Base-by-base conservation (phyloP, 2,113 vertebrate genomes). In the Nesospiza acunhae region DNA sequence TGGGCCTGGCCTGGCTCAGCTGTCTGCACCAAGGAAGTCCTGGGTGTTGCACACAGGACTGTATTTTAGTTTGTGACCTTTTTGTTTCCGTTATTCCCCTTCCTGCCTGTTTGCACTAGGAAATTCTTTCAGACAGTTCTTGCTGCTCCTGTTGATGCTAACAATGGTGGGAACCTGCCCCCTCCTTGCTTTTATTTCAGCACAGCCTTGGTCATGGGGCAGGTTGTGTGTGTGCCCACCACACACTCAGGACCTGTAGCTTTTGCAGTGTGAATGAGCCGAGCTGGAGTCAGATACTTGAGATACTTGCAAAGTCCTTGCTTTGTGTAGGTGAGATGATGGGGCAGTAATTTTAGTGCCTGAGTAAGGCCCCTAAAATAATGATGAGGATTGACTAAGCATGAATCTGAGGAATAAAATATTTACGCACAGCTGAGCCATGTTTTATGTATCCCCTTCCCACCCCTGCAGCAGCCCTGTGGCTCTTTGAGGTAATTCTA, bases 141-240 rank as follows among this genome's bases (percentile, higher is more conserved):
- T 33, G 7, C 31, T 86, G 73, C 83, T 92, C 50, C 52, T 2
- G 15, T 81, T 55, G 59, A 17, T n/a, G 83, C 46, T 72, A 94
- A 92, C 93, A 96, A 91, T 95, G 73, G 84, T 93, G 93, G 89
- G 95, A 95, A 91, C 94, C 49, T 86, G 82, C 59, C 44, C 35
- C 17, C 52, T 90, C 62, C 62, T 83, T 21, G 92, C 67, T 62
- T 83, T 58, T 47, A 3, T 87, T 87, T 59, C 81, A 23, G 72
- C 55, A 15, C 49, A 19, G 62, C 55, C 41, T 58, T 0, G 0
- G 30, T 55, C 2, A 0, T 2, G 5, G 35, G 58, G 17, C 58
- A 30, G 69, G 41, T 67, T 55, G 12, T 46, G 77, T 44, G 39
- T 42, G 35, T 63, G 72, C 35, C 30, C 39, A 12, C 28, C 12